A percentile compares a stretch with the other conserved stretches of the same genome.
phyloP scores from a whole-genome alignment of 1,140 invertebrate species.

The Lanistes nyassanus region DNA sequence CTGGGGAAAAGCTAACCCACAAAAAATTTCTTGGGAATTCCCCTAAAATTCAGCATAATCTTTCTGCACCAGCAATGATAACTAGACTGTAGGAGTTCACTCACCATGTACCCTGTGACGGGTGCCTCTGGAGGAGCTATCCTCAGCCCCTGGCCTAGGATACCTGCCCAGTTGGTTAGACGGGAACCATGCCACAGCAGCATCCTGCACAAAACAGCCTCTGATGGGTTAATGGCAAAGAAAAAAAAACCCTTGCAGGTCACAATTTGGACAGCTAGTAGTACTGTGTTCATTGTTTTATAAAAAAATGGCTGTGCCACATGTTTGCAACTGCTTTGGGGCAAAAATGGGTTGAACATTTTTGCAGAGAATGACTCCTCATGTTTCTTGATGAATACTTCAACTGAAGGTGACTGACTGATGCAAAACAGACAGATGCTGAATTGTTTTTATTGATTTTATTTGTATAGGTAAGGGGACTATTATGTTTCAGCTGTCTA shows the following conservation, averaged over 20 bases:
- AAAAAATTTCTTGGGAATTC: too few species aligned
- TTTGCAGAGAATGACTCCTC: too few species aligned
- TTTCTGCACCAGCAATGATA: neutral
- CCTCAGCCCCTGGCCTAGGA: constrained; percentile 61
- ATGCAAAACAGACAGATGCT: too few species aligned
- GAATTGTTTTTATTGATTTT: too few species aligned
- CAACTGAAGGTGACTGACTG: too few species aligned
- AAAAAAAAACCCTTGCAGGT: neutral
- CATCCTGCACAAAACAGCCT: constrained; percentile 46
- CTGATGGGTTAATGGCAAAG: neutral
- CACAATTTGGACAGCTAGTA: neutral
- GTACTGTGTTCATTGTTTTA: neutral
- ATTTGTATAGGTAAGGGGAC: too few species aligned
- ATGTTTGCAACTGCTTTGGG: too few species aligned
- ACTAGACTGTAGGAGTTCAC: constrained; percentile 12
- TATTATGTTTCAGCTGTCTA: too few species aligned
- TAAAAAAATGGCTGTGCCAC: neutral
- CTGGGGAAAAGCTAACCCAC: too few species aligned
- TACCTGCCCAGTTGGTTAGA: constrained; percentile 65
- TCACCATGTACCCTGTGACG: constrained; percentile 67
- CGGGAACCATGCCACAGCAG: constrained; percentile 66
- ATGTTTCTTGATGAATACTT: too few species aligned
- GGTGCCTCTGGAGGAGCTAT: constrained; percentile 68
- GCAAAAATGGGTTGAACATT: too few species aligned
- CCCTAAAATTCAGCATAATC: too few species aligned